Base-by-base conservation (phyloP, 2,888 invertebrate species). In the Tiliacea aurago region DNA sequence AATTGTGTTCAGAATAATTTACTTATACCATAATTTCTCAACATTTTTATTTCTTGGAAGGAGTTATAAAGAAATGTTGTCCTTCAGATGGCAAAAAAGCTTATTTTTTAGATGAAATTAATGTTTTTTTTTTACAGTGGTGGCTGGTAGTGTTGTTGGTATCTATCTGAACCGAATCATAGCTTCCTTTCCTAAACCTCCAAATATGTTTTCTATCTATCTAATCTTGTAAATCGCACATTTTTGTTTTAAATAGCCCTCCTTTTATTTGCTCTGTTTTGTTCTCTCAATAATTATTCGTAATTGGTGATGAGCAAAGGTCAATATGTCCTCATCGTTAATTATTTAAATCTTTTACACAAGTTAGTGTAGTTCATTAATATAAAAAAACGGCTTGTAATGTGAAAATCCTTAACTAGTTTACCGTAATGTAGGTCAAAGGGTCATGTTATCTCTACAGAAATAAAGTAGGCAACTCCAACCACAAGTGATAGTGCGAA, bases 1-100 rank as follows among this genome's bases (percentile, higher is more conserved):
- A 83, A 69, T 80, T 76, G 61, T 80, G 79, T 73, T 77, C 73
- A n/a, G 45, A 43, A 65, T 69, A 76, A 83, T 81, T 80, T n/a
- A n/a, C n/a, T n/a, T 62, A 51, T 51, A 37, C 63, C 64, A 20
- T 68, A 64, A 53, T 53, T 53, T 71, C 18, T 47, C 45, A 55
- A 70, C 70, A 73, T 20, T 33, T 9, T 71, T 56, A 18, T 47
- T 47, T 41, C 9, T 70, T 56, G n/a, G 28, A 49, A 41, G 15
- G 20, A 59, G 51, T 37, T 51, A 23, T 33, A 37, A 11, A 47
- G 4, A 37, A 37, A 45, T 28, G n/a, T 43, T 20, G 23, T 33
- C 33, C 13, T 10, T 7, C 33, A 69, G 28, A n/a, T 18, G 5
- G 49, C 18, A 9, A 43, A 45, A 70, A 37, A 20, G n/a, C 10